Evolutionary conservation across 2,113 vertebrate species (phyloP), one percentile per base, ranked within the genome.

Genomic region (Ochotona princeps): DNA sequence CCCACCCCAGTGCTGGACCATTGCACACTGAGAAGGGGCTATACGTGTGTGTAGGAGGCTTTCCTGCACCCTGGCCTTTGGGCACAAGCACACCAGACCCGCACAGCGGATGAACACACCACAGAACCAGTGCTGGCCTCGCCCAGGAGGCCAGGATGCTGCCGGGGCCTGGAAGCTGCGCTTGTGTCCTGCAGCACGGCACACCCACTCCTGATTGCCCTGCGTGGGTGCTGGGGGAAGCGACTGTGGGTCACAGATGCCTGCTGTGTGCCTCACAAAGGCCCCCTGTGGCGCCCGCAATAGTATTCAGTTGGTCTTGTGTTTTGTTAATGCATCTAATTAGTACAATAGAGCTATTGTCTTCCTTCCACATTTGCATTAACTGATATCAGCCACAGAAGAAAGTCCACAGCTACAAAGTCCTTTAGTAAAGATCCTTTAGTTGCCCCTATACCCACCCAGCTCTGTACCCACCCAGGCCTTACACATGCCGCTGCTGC

Each of bases 251-350:
- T 89, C 87, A 98, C 94, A 98, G 96, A 97, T 72, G 96, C 97
- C 89, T 96, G 97, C 97, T 98, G 98, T 99, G 98, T 98, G 96
- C 95, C 93, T 95, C 96, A 99, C 99, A 99, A 99, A 96, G 98
- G 97, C 95, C 94, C 95, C 97, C 98, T 99, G 99, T 99, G 98
- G 90, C 92, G 80, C 97, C 98, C 97, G 97, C 97, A 98, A 99
- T 98, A 99, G 98, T 97, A 99, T 99, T 98, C 99, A 99, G 98
- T 98, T 98, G 98, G 97, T 97, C 98, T 97, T 97, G 96, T 98
- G 98, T 98, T 98, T 98, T 97, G 98, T 98, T 98, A 98, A 98
- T 98, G 98, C 98, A 96, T 98, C 98, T 98, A 98, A 97, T 95
- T 90, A 92, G 96, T 66, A 99, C 98, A 99, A 97, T 98, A 93